phyloP scores from a whole-genome alignment of 2,888 invertebrate species.

The Hoplodrina ambigua region DNA sequence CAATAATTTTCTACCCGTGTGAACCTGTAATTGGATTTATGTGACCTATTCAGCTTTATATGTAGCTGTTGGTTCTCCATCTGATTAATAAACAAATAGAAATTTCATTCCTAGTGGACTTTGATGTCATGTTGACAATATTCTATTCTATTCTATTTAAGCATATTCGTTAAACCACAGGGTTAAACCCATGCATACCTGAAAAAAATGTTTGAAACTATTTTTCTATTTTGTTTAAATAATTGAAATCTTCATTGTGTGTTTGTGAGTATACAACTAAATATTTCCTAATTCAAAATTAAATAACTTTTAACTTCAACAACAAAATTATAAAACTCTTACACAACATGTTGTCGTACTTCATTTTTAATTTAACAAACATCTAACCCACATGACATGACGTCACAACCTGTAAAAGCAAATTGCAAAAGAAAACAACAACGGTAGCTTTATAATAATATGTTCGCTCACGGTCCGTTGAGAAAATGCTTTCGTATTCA shows the following conservation, averaged over 20 bases:
- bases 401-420: slow-evolving; percentile 53
- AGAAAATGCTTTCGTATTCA: slow-evolving; percentile 74
- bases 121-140: not conserved
- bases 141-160: no score
- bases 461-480: slow-evolving; percentile 65
- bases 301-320: not conserved
- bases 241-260: no score
- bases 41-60: no score
- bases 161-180: no score
- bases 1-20: no score
- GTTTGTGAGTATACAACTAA: no score
- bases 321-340: slow-evolving; percentile 22
- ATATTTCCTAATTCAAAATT: not conserved
- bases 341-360: slow-evolving; percentile 14
- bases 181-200: not conserved
- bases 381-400: slow-evolving; percentile 42
- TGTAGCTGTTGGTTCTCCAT: no score
- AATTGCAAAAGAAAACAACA: slow-evolving; percentile 59
- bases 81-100: no score
- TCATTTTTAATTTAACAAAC: slow-evolving; percentile 39
- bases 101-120: not conserved
- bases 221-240: no score
- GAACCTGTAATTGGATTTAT: no score
- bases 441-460: slow-evolving; percentile 60
- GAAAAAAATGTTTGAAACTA: not conserved